phyloP scores from a whole-genome alignment of 2,113 vertebrate genomes.

The Campylorhamphus procurvoides region DNA sequence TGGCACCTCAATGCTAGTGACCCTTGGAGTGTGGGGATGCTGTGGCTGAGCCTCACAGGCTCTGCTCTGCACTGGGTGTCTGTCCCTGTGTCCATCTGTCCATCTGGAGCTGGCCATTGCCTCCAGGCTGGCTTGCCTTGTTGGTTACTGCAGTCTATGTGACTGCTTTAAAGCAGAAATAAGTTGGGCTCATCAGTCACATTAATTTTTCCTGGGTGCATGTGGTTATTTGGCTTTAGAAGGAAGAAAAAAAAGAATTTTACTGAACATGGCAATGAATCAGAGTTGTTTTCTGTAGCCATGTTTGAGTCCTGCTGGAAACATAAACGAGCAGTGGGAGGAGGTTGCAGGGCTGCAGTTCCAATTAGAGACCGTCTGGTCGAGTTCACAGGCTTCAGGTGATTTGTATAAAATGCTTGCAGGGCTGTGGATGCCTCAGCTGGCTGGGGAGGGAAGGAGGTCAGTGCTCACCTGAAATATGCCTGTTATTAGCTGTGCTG shows the following conservation, averaged over 20 bases:
- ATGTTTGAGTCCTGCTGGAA: neutral
- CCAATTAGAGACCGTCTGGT: constrained; percentile 56
- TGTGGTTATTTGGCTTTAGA: neutral
- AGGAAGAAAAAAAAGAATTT: neutral
- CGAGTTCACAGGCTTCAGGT: neutral
- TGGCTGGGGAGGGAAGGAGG: constrained; percentile 44
- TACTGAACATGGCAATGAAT: neutral
- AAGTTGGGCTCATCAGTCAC: neutral
- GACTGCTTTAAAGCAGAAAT: neutral
- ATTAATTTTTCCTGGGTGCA: neutral
- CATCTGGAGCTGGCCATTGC: rapidly evolving
- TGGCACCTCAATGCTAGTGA: rapidly evolving
- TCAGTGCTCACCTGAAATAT: constrained; percentile 49
- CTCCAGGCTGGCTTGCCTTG: neutral
- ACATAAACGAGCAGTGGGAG: neutral
- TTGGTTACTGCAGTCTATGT: neutral
- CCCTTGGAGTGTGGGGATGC: rapidly evolving
- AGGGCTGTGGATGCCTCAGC: neutral
- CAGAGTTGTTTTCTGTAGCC: neutral
- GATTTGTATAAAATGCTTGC: neutral
- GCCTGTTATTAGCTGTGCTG: constrained; percentile 42
- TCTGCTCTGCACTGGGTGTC: too few species aligned
- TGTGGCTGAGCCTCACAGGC: rapidly evolving
- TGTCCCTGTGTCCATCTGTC: neutral
- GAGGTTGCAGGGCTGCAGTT: neutral